These are phyloP conservation scores for Dendrolimus punctatus DNA, from an alignment of 1,140 invertebrate genomes.

Conservation along the genomic window DNA sequence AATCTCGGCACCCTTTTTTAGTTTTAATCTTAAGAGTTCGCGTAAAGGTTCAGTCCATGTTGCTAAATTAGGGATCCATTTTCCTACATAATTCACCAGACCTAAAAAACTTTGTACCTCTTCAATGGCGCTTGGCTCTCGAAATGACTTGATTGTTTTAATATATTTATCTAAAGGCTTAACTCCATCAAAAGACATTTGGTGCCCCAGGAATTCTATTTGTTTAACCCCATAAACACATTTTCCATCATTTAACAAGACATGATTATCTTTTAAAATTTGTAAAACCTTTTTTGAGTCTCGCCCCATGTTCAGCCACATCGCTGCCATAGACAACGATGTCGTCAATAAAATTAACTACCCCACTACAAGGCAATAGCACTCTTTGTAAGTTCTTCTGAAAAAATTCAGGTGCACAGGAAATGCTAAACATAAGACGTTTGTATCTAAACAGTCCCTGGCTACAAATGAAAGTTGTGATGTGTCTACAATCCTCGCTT, in stretches of 20 bases:
- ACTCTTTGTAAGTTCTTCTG: constrained; percentile 42
- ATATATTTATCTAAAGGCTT: constrained; percentile 19
- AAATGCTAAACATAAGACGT: constrained; percentile 33
- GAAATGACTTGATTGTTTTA: constrained; percentile 15
- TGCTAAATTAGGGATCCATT: constrained; percentile 40
- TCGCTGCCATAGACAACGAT: constrained; percentile 18
- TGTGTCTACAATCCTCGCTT: constrained; percentile 24
- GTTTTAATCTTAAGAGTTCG: constrained; percentile 23
- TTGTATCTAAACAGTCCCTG: constrained; percentile 44
- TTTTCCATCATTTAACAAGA: constrained; percentile 18
- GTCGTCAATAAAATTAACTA: constrained; percentile 30
- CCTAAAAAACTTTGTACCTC: constrained; percentile 45
- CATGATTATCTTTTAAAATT: no score
- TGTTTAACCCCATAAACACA: constrained; percentile 12
- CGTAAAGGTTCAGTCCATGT: constrained; percentile 21
- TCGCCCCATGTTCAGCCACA: no score
- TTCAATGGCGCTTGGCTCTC: constrained; percentile 22
- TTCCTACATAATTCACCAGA: constrained; percentile 30
- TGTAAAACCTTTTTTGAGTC: no score
- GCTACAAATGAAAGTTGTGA: constrained; percentile 45
- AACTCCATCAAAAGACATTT: constrained; percentile 24
- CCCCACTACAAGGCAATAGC: constrained; percentile 18
- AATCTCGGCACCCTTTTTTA: constrained; percentile 8
- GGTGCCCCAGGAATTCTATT: constrained; percentile 33
- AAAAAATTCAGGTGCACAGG: constrained; percentile 43